Conservation (phyloP, 1,140 invertebrate genomes). For the Danaus plexippus region DNA sequence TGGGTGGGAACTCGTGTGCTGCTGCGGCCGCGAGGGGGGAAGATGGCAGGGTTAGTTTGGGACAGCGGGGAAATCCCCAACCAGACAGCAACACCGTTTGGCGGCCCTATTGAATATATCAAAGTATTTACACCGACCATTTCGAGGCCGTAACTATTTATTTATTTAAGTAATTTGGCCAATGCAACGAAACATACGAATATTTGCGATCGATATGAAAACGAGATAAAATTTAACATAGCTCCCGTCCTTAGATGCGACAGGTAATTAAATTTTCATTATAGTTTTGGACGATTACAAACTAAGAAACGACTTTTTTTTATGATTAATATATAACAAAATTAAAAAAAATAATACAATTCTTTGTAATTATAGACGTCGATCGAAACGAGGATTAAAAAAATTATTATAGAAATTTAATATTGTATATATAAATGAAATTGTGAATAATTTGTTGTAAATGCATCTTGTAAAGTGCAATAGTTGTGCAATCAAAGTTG, state of each 20-base stretch:
- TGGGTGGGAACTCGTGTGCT: constrained; percentile 76
- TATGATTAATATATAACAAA: too few species aligned
- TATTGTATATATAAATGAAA: constrained; percentile 48
- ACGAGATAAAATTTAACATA: constrained; percentile 21
- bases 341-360: too few species aligned
- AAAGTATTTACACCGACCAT: constrained; percentile 6
- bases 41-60: constrained; percentile 73
- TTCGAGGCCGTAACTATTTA: constrained; percentile 3
- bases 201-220: constrained; percentile 1
- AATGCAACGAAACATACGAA: constrained; percentile 51
- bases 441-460: constrained; percentile 69
- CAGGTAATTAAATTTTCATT: too few species aligned
- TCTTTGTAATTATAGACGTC: too few species aligned
- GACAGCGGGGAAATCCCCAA: constrained; percentile 75
- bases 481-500: constrained; percentile 68
- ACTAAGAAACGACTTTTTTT: too few species aligned
- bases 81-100: constrained; percentile 78
- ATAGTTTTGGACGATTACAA: too few species aligned
- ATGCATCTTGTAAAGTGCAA: constrained; percentile 71
- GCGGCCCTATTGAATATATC: constrained; percentile 69
- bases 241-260: constrained; percentile 64
- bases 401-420: background rate
- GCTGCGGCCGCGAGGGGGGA: constrained; percentile 75
- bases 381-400: background rate
- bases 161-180: constrained; percentile 27